Percentiles rank a stretch among this genome's conserved stretches.
Evolutionary conservation across 2,888 invertebrate species (phyloP).

Genomic region (Orthosia gothica): DNA sequence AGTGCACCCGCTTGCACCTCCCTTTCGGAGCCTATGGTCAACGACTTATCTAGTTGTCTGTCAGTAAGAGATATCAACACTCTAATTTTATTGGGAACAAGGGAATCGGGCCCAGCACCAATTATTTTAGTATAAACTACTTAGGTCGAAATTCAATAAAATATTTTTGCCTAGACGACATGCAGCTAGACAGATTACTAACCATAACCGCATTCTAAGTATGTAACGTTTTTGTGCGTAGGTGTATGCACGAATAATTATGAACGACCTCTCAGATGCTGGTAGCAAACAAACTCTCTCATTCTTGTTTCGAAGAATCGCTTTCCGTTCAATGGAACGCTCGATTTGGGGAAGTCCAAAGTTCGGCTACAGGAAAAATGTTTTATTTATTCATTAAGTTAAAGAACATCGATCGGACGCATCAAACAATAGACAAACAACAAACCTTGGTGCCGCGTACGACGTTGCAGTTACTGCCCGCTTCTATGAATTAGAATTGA

Average conservation of each 20-base stretch:
- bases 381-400: slow-evolving; percentile 67
- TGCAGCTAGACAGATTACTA: slow-evolving; percentile 14
- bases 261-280: slow-evolving; percentile 75
- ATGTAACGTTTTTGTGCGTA: slow-evolving; percentile 36
- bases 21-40: not conserved
- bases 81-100: not conserved
- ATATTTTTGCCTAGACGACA: not conserved
- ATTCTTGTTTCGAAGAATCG: slow-evolving; percentile 83
- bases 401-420: slow-evolving; percentile 51
- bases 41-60: not conserved
- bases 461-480: slow-evolving; percentile 45
- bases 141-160: not conserved
- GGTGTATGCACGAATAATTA: slow-evolving; percentile 49
- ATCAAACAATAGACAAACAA: slow-evolving; percentile 58
- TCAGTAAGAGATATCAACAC: not conserved
- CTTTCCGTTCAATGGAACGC: slow-evolving; percentile 81
- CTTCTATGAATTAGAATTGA: slow-evolving; percentile 64
- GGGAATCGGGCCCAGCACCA: not conserved
- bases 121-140: too few species aligned
- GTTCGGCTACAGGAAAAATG: slow-evolving; percentile 78
- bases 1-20: not conserved
- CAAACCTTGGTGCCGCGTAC: slow-evolving; percentile 54
- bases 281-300: slow-evolving; percentile 79
- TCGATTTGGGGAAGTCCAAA: slow-evolving; percentile 76
- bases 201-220: slow-evolving; percentile 3